Evolutionary conservation across 2,888 invertebrate genomes (phyloP).

Genomic region (Atethmia centrago): DNA sequence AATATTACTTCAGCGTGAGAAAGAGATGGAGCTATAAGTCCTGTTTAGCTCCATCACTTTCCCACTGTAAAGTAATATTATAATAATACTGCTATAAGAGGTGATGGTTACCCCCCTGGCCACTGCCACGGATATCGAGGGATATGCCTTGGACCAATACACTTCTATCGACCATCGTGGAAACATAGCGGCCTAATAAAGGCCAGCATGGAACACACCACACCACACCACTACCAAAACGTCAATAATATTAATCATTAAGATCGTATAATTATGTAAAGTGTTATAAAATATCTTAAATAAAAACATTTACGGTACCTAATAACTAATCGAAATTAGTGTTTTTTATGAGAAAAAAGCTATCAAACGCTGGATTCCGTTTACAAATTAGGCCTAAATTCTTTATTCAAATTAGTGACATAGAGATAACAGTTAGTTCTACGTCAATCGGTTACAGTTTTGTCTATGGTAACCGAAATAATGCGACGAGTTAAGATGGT

Average conservation of each 20-base stretch:
- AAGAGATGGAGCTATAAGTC: too few relatives aligned
- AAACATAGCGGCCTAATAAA: neutral
- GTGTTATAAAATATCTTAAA: neutral
- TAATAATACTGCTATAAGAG: too few relatives aligned
- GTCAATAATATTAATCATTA: neutral
- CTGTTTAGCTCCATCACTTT: too few relatives aligned
- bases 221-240: neutral
- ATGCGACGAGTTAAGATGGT: neutral
- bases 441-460: conserved; percentile 6
- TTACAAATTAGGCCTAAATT: neutral
- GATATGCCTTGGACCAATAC: too few relatives aligned
- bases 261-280: conserved; percentile 1
- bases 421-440: neutral
- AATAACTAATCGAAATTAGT: neutral
- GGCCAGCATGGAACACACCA: neutral
- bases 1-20: too few relatives aligned
- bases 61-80: too few relatives aligned
- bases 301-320: neutral
- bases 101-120: too few relatives aligned
- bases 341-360: neutral
- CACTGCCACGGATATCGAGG: too few relatives aligned
- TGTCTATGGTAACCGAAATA: neutral
- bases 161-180: neutral
- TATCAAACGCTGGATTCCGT: neutral
- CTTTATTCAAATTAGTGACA: conserved; percentile 13